These are phyloP conservation scores for Corydoras maculifer DNA, from an alignment of 2,113 vertebrate genomes.

Conservation along the genomic window DNA sequence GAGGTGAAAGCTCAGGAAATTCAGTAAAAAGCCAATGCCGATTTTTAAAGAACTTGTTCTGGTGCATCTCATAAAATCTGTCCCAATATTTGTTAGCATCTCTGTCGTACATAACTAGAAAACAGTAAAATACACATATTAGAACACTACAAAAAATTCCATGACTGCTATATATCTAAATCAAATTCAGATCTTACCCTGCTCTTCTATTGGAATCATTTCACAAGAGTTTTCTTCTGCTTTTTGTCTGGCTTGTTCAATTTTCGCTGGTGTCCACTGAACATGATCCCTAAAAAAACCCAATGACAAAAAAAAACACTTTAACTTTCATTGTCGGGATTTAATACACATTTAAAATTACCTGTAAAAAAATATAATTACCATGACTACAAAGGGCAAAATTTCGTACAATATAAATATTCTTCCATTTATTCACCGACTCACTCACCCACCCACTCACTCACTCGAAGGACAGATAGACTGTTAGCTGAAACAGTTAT, in stretches of 20 bases:
- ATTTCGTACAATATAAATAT: neutral
- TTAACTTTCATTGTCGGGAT: neutral
- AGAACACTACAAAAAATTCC: neutral
- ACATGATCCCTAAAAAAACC: conserved; percentile 79
- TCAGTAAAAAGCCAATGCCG: conserved; percentile 88
- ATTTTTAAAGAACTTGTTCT: conserved; percentile 89
- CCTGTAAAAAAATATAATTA: too few relatives aligned
- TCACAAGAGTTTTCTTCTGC: conserved; percentile 72
- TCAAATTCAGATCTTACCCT: conserved; percentile 59
- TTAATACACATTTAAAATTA: neutral
- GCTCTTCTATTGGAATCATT: conserved; percentile 66
- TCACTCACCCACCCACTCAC: too few relatives aligned
- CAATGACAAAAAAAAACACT: neutral
- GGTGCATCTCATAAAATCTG: conserved; percentile 81
- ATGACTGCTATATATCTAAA: neutral
- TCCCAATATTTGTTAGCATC: conserved; percentile 83
- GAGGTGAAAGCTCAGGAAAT: conserved; percentile 83
- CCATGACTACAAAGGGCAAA: neutral
- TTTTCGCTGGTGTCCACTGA: conserved; percentile 82
- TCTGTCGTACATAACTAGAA: conserved; percentile 76
- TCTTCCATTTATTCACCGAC: too few relatives aligned
- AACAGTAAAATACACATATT: conserved; percentile 28
- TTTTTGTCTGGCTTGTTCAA: conserved; percentile 66
- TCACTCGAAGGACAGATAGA: too few relatives aligned
- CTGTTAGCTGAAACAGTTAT: too few relatives aligned